Evolutionary conservation across 1,140 invertebrate species (phyloP).

Genomic region (Ceratitis capitata): DNA sequence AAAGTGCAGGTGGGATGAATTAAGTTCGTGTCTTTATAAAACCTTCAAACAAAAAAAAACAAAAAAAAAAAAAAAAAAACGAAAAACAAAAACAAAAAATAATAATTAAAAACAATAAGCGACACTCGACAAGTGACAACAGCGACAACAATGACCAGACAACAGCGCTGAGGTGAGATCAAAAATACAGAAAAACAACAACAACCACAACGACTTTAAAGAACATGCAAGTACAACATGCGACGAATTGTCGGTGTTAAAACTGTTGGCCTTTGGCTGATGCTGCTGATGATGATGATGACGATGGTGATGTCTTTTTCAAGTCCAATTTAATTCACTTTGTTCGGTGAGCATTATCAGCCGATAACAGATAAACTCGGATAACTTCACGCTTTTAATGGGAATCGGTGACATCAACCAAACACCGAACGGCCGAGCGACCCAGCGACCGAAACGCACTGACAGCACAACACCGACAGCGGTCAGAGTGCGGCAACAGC

Average conservation of each 20-base stretch:
- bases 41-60: not conserved
- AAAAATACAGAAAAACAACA: slow-evolving; percentile 14
- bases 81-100: no score
- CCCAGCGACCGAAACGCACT: not conserved
- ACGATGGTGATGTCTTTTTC: slow-evolving; percentile 44
- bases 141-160: not conserved
- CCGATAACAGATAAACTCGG: slow-evolving; percentile 64
- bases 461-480: slow-evolving; percentile 41
- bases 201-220: not conserved
- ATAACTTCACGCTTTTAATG: slow-evolving; percentile 66
- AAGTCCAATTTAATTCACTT: slow-evolving; percentile 65
- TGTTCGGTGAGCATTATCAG: slow-evolving; percentile 65
- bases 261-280: slow-evolving; percentile 38
- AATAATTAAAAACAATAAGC: not conserved
- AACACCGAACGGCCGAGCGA: not conserved
- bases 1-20: slow-evolving; percentile 24
- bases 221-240: slow-evolving; percentile 39
- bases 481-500: slow-evolving; percentile 27
- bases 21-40: slow-evolving; percentile 8
- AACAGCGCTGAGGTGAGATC: not conserved
- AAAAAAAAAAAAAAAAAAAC: not conserved
- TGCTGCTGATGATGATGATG: no score
- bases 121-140: slow-evolving; percentile 11
- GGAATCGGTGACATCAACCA: slow-evolving; percentile 46
- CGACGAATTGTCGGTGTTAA: slow-evolving; percentile 40